Base-by-base conservation (phyloP, 2,797 vertebrate species). In the Lindbergichthys nudifrons region DNA sequence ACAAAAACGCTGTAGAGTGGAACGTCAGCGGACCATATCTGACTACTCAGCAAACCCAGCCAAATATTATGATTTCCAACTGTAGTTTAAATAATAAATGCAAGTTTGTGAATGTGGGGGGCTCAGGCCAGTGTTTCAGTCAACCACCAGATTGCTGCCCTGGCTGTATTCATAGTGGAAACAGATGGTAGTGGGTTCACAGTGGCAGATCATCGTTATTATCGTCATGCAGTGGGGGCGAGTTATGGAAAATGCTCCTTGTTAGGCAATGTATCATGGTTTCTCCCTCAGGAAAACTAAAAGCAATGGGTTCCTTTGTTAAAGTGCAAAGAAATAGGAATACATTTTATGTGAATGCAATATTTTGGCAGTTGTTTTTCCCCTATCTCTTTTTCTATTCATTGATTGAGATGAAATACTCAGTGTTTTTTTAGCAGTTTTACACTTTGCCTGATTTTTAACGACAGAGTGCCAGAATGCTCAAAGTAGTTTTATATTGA, bases 171-270 rank as follows among this genome's bases (percentile, higher is more conserved):
- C 45, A 16, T 65, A 70, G 79, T 85, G 73, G 75, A 88, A 92
- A 86, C 88, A 91, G 87, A 92, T 91, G 87, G 83, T 77, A 66
- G 65, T 68, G 73, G 77, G 72, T 75, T 73, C 71, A 58, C 53
- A 32, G 78, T 80, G 72, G 80, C 80, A 84, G 68, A 88, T 84
- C 52, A 72, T 75, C 59, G 64, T 81, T 79, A 85, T 86, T 85
- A 85, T 72, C 62, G 89, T 86, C 61, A 81, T 79, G 80, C 51
- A 41, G 63, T 73, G 51, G 70, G 65, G 71, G 65, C 30, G 51
- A 85, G 70, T 65, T 73, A 81, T 69, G 74, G 82, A 89, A 90
- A 89, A 79, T 74, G 63, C 82, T 86, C n/a, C 67, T 77, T 65
- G 60, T 50, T 73, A 78, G 57, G 63, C 76, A 54, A 42, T 52